Evolutionary conservation across 2,797 vertebrate species (phyloP), one percentile per base, ranked within the genome.

Genomic region (Siniperca scherzeri): DNA sequence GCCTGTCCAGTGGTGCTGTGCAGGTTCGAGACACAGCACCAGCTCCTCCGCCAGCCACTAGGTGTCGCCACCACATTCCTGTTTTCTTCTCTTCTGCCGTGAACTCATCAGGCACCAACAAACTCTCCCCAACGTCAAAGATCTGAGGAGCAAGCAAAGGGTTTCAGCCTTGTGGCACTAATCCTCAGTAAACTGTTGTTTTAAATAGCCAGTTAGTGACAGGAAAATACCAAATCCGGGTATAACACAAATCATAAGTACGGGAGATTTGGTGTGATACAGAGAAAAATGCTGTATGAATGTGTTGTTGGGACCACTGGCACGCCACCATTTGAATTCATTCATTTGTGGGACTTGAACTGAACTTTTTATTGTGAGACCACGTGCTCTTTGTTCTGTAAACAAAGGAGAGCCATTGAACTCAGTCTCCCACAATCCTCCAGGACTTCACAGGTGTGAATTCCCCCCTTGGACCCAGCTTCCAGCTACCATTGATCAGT

Each of bases 1-100:
- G 94, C 33, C 98, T 94, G 92, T 99, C 98, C 88, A 99, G 94
- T 0, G 98, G 98, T 0, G 98, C 98, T 0, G 98, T 99, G 80
- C 98, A 99, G 66, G 98, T 99, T 59, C 98, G 96, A 64, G 98
- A 99, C 50, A 97, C 98, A 0, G 97, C 97, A 2, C 98, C 98
- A 0, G 98, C 98, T 74, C 96, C 98, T 12, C 97, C 98, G 85
- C 98, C 98, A 0, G 98, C 98, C 88, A 99, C 98, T 30, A 99
- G 95, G 81, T 99, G 98, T 62, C 98, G 96, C 98, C 98, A 99
- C 98, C 97, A 97, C 98, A 98, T 98, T 25, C 98, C 98, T 0
- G 96, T 98, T 91, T 97, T 95, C 88, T 97, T 97, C 92, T 99
- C 98, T 74, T 99, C 98, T 67, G 97, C 97, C 0, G 98, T 99